A percentile compares a stretch with the other conserved stretches of the same genome.
Evolutionary conservation across 1,140 invertebrate species (phyloP).

Genomic region (Habropoda laboriosa): DNA sequence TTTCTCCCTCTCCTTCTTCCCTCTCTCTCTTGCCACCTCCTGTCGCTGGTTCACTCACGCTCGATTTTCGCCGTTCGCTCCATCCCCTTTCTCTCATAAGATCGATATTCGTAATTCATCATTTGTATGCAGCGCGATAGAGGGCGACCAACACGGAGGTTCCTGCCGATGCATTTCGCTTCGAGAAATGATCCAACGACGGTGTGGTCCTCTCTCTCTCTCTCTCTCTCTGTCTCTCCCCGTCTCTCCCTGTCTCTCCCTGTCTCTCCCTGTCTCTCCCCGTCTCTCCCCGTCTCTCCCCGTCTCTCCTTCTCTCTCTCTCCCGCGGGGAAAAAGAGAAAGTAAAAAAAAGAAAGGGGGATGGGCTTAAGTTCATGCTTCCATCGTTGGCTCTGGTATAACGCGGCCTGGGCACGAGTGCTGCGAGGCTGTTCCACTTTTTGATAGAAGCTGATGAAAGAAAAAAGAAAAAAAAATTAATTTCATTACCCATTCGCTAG

Average conservation of each 20-base stretch:
- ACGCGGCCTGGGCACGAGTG: not conserved
- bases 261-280: slow-evolving; percentile 2
- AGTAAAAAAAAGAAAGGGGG: slow-evolving; percentile 26
- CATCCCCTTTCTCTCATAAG: slow-evolving; percentile 53
- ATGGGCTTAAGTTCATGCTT: slow-evolving; percentile 33
- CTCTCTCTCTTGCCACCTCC: not conserved
- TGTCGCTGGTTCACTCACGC: slow-evolving; percentile 19
- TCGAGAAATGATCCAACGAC: slow-evolving; percentile 66
- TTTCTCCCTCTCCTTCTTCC: not conserved
- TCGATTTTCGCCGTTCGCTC: slow-evolving; percentile 16
- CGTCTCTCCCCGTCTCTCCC: slow-evolving; percentile 4
- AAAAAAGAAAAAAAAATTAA: slow-evolving; percentile 54
- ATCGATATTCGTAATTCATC: slow-evolving; percentile 81
- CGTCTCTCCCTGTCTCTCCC: slow-evolving; percentile 5
- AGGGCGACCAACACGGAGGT: slow-evolving; percentile 66
- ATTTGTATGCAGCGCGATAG: slow-evolving; percentile 80
- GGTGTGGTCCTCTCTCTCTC: slow-evolving; percentile 46
- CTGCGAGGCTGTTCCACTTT: slow-evolving; percentile 7
- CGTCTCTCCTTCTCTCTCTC: slow-evolving; percentile 3
- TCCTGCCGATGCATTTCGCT: slow-evolving; percentile 58
- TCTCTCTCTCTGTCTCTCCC: not conserved
- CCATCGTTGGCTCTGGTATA: slow-evolving; percentile 6
- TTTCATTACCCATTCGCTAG: slow-evolving; percentile 64
- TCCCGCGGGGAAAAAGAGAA: not conserved
- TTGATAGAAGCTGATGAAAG: slow-evolving; percentile 37